Evolutionary conservation across 2,113 vertebrate species (phyloP).

Genomic region (Gymnocephalus cernua): DNA sequence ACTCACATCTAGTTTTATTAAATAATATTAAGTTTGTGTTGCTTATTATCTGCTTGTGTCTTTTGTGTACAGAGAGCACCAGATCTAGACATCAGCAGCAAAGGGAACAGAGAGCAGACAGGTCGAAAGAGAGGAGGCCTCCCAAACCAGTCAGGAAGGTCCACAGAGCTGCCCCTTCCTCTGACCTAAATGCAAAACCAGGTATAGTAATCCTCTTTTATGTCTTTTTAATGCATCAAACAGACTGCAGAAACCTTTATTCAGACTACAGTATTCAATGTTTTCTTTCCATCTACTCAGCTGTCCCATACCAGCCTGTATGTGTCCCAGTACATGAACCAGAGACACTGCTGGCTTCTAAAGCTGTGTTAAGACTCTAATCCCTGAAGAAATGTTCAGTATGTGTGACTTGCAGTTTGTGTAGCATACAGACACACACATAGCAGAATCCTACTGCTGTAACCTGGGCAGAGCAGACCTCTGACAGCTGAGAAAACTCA

Average conservation of each 20-base stretch:
- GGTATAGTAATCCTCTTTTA: constrained; percentile 81
- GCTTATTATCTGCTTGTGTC: background rate
- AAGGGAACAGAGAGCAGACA: constrained; percentile 80
- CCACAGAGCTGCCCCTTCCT: constrained; percentile 83
- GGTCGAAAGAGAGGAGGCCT: constrained; percentile 86
- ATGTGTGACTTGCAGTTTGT: constrained; percentile 68
- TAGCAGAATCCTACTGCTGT: background rate
- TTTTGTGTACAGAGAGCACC: constrained; percentile 68
- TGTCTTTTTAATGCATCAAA: constrained; percentile 12
- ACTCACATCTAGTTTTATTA: background rate
- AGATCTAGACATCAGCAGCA: constrained; percentile 76
- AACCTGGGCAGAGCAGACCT: background rate
- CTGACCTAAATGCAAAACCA: constrained; percentile 88
- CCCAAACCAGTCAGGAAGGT: constrained; percentile 90
- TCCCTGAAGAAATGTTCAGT: constrained; percentile 58
- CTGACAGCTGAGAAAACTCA: constrained; percentile 4
- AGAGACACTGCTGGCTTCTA: constrained; percentile 25
- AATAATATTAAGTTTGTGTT: background rate
- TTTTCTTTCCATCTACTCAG: constrained; percentile 3
- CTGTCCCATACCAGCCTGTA: background rate
- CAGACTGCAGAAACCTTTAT: background rate
- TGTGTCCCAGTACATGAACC: constrained; percentile 18
- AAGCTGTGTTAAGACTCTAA: constrained; percentile 41
- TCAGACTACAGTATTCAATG: background rate
- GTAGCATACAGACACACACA: constrained; percentile 10